Evolutionary conservation across 2,888 invertebrate genomes (phyloP).

Genomic region (Smittia sp.): DNA sequence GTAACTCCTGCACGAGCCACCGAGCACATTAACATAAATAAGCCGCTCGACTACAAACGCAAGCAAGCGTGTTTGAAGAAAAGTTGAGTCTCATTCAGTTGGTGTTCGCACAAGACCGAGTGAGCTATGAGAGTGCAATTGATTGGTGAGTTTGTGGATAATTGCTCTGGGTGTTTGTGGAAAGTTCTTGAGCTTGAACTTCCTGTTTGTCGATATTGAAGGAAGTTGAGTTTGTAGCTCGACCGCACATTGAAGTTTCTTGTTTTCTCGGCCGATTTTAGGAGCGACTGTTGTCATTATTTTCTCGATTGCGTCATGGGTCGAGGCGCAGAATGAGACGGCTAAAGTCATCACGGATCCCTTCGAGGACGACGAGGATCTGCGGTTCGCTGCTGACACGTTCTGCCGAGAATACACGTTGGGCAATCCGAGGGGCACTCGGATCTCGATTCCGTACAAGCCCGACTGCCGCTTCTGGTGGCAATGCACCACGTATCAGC

Average conservation of each 20-base stretch:
- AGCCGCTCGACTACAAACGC: neutral
- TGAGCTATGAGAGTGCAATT: slow-evolving; percentile 1
- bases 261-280: neutral
- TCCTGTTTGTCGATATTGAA: neutral
- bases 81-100: neutral
- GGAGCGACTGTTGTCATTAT: neutral
- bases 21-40: slow-evolving; percentile 1
- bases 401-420: slow-evolving; percentile 34
- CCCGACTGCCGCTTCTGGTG: slow-evolving; percentile 34
- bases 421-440: neutral
- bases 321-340: neutral
- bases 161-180: neutral
- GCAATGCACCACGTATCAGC: slow-evolving; percentile 33
- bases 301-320: neutral
- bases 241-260: slow-evolving; percentile 20
- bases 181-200: neutral
- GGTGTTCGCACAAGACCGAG: neutral
- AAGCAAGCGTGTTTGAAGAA: neutral
- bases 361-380: slow-evolving; percentile 26
- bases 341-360: slow-evolving; percentile 11
- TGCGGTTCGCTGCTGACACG: slow-evolving; percentile 35
- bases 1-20: neutral
- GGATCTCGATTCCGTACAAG: slow-evolving; percentile 25
- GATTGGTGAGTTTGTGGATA: neutral
- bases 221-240: slow-evolving; percentile 17